These are phyloP conservation scores for Eretmocerus hayati DNA, from an alignment of 2,888 invertebrate species.

Conservation along the genomic window DNA sequence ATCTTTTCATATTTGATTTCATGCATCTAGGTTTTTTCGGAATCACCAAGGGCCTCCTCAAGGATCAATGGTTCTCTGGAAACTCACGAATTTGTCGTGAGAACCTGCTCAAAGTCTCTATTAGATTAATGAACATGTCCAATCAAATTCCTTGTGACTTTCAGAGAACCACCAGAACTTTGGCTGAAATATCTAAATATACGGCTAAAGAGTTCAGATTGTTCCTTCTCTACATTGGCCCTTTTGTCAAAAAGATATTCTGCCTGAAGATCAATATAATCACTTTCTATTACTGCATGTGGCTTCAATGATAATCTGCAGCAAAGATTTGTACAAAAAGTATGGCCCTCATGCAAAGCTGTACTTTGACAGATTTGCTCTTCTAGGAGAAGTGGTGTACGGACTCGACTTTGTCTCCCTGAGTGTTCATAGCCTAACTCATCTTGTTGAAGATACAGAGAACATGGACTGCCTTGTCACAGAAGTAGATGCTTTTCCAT, in stretches of 20 bases:
- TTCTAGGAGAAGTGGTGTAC: not conserved
- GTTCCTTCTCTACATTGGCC: not conserved
- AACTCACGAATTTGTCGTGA: not conserved
- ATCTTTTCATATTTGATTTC: not conserved
- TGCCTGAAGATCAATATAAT: not conserved
- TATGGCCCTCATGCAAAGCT: not conserved
- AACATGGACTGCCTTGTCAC: not conserved
- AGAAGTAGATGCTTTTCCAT: slow-evolving; percentile 1
- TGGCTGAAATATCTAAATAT: not conserved
- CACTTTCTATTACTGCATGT: not conserved
- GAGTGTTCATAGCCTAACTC: slow-evolving; percentile 7
- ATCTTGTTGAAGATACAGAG: slow-evolving; percentile 6
- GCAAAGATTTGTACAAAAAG: not conserved
- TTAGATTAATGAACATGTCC: not conserved
- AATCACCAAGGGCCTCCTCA: not conserved
- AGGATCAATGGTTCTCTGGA: not conserved
- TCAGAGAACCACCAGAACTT: not conserved
- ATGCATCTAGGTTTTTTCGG: not conserved
- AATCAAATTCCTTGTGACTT: not conserved
- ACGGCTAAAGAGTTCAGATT: slow-evolving; percentile 1
- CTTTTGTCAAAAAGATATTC: not conserved
- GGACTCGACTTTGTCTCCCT: not conserved
- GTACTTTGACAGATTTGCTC: not conserved
- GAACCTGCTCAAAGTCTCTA: not conserved
- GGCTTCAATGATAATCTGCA: not conserved